These are phyloP conservation scores for Pyxicephalus adspersus DNA, from an alignment of 2,113 vertebrate genomes.

Conservation along the genomic window DNA sequence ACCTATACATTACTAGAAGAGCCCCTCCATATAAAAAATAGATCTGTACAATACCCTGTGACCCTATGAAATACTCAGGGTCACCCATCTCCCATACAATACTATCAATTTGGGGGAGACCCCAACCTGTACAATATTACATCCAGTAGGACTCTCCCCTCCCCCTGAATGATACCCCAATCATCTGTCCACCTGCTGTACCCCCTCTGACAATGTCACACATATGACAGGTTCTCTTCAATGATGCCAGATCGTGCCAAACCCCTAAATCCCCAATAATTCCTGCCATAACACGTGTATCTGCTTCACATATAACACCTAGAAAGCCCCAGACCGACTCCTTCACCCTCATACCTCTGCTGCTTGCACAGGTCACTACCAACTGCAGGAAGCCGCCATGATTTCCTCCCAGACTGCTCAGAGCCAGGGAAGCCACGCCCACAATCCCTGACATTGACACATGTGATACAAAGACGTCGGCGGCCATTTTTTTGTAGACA, in stretches of 20 bases:
- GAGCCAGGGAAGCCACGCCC: not conserved
- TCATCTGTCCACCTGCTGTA: too few relatives aligned
- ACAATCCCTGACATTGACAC: not conserved
- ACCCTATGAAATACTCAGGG: too few relatives aligned
- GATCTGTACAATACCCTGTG: too few relatives aligned
- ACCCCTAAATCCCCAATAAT: not conserved
- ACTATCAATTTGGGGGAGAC: too few relatives aligned
- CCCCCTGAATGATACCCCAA: too few relatives aligned
- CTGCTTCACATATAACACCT: too few relatives aligned
- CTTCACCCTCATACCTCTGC: not conserved
- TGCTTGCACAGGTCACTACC: not conserved
- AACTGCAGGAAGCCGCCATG: conserved; percentile 16
- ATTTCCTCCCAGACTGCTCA: not conserved
- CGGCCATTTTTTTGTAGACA: conserved; percentile 11
- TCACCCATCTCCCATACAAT: too few relatives aligned
- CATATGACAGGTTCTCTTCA: not conserved
- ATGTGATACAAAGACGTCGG: not conserved
- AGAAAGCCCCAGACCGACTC: not conserved
- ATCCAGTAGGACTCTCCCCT: too few relatives aligned
- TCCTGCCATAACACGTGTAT: too few relatives aligned
- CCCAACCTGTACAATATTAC: too few relatives aligned
- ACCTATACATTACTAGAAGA: too few relatives aligned
- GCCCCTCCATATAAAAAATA: too few relatives aligned
- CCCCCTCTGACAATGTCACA: not conserved
- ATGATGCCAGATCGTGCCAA: not conserved